Conservation (phyloP, 2,888 invertebrate species). For the Seira musarum region DNA sequence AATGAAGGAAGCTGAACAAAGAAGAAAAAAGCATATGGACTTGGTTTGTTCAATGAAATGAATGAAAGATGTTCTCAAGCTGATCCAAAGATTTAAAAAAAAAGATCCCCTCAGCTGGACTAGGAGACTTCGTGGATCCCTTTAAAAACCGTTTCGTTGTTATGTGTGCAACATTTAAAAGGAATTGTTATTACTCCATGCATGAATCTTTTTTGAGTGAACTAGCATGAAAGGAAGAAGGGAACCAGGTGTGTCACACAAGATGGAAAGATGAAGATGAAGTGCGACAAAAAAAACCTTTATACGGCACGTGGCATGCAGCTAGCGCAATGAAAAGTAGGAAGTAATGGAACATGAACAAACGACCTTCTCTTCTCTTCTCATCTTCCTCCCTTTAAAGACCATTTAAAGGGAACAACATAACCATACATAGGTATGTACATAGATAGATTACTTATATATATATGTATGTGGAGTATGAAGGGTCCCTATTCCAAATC, state of each 20-base stretch:
- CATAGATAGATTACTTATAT: too few species aligned
- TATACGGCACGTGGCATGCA: constrained; percentile 49
- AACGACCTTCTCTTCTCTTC: constrained; percentile 36
- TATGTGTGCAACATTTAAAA: not conserved
- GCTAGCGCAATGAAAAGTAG: constrained; percentile 13
- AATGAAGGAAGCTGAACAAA: not conserved
- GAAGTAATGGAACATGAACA: constrained; percentile 17
- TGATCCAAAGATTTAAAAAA: not conserved
- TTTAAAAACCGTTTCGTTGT: constrained; percentile 32
- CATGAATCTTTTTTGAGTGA: not conserved
- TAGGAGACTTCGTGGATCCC: constrained; percentile 20
- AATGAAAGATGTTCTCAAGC: constrained; percentile 38
- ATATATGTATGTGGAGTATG: too few species aligned
- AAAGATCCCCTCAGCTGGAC: constrained; percentile 31
- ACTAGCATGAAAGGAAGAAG: not conserved
- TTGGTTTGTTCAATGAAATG: constrained; percentile 14
- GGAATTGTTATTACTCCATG: not conserved
- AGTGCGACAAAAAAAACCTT: constrained; percentile 39
- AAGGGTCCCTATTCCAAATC: not conserved
- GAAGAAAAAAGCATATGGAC: constrained; percentile 47
- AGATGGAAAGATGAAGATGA: constrained; percentile 11
- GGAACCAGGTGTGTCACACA: constrained; percentile 1
- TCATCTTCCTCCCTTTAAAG: constrained; percentile 6
- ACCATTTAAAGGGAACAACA: not conserved
- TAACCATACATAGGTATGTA: too few species aligned